Percentiles rank a stretch among this genome's conserved stretches.
phyloP scores from a whole-genome alignment of 23 tunicate genomes.

The Trididemnum nubilum region DNA sequence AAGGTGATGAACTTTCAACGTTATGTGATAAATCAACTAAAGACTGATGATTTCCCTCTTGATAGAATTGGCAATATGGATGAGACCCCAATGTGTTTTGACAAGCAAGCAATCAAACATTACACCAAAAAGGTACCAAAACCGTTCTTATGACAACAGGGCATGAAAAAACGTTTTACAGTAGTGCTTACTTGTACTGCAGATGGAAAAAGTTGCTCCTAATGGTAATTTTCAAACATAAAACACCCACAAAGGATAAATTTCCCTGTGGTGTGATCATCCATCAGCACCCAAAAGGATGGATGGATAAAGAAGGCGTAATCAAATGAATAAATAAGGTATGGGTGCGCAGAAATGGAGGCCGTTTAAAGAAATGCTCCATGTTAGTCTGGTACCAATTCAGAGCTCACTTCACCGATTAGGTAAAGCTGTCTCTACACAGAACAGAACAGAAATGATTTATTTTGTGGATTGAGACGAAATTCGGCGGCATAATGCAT shows the following conservation, averaged over 20 bases:
- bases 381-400: slow-evolving; percentile 44
- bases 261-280: slow-evolving; percentile 40
- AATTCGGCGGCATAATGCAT: too few relatives aligned
- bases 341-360: slow-evolving; percentile 37
- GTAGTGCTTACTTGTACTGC: slow-evolving; percentile 14
- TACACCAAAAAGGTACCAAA: slow-evolving; percentile 26
- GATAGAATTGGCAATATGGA: slow-evolving; percentile 38
- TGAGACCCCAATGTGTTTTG: slow-evolving; percentile 42
- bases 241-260: slow-evolving; percentile 31
- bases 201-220: slow-evolving; percentile 14
- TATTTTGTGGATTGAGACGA: too few relatives aligned
- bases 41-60: slow-evolving; percentile 31
- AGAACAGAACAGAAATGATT: too few relatives aligned
- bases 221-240: slow-evolving; percentile 28
- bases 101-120: slow-evolving; percentile 46
- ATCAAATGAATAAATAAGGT: slow-evolving; percentile 30
- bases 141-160: slow-evolving; percentile 42
- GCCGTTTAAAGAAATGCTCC: slow-evolving; percentile 12
- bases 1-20: slow-evolving; percentile 38
- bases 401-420: slow-evolving; percentile 18
- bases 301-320: slow-evolving; percentile 42
- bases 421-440: slow-evolving; percentile 17
- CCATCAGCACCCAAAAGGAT: slow-evolving; percentile 45
- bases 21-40: slow-evolving; percentile 15
- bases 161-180: slow-evolving; percentile 42